Conservation (phyloP, 2,888 invertebrate species). For the Plemyria rubiginata region DNA sequence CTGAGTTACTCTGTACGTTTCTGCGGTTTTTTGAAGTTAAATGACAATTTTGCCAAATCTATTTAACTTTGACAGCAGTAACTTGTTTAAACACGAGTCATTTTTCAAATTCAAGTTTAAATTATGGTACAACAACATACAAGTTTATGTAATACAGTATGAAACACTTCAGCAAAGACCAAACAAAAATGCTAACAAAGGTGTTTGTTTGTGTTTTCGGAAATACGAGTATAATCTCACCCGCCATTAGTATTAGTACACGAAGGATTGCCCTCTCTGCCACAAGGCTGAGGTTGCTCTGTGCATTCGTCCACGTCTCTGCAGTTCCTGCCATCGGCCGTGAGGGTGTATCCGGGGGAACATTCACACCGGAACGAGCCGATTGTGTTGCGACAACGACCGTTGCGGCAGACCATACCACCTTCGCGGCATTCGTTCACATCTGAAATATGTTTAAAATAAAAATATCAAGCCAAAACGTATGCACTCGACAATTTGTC, state of each 20-base stretch:
- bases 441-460: slow-evolving; percentile 68
- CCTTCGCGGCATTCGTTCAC: slow-evolving; percentile 94
- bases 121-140: background rate
- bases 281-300: slow-evolving; percentile 78
- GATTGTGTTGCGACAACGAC: slow-evolving; percentile 91
- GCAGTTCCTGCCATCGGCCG: slow-evolving; percentile 91
- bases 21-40: background rate
- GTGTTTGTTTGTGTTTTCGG: background rate
- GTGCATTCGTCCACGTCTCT: slow-evolving; percentile 91
- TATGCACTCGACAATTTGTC: too few species aligned
- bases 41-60: background rate
- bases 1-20: slow-evolving; percentile 13
- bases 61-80: background rate
- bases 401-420: slow-evolving; percentile 94
- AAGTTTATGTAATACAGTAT: background rate
- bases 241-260: slow-evolving; percentile 80
- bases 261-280: slow-evolving; percentile 67
- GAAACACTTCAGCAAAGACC: slow-evolving; percentile 4
- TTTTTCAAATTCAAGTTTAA: background rate
- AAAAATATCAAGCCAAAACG: background rate
- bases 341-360: slow-evolving; percentile 90
- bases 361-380: slow-evolving; percentile 94
- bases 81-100: background rate
- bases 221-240: slow-evolving; percentile 52
- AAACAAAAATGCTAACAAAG: background rate